These are phyloP conservation scores for Patiria miniata DNA, from an alignment of 35 echinoderm and acorn worm genomes.

Conservation along the genomic window DNA sequence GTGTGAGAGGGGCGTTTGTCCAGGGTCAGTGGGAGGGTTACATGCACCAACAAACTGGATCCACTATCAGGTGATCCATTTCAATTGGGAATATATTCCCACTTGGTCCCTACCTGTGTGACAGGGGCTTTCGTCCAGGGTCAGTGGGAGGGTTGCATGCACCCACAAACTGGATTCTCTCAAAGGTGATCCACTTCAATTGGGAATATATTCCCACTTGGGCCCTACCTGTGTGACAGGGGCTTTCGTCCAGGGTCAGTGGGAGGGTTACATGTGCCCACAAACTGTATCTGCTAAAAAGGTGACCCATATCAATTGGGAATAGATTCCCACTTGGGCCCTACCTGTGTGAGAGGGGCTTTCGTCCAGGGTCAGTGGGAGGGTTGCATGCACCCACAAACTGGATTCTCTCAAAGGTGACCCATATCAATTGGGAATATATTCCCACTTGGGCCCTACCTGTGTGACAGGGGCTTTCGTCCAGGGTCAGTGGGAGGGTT, in stretches of 20 bases:
- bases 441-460: conserved; percentile 69
- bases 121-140: conserved; percentile 90
- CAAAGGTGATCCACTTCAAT: conserved; percentile 83
- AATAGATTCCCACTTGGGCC: no score
- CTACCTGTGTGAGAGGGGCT: conserved; percentile 94
- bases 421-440: no score
- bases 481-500: conserved; percentile 99
- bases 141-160: conserved; percentile 98
- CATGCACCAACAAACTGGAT: conserved; percentile 99
- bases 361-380: conserved; percentile 93
- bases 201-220: no score
- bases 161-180: conserved; percentile 97
- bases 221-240: conserved; percentile 91
- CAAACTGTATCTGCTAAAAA: conserved; percentile 96
- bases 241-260: conserved; percentile 96
- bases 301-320: conserved; percentile 81
- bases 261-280: conserved; percentile 94
- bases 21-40: conserved; percentile 96
- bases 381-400: conserved; percentile 98
- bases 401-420: conserved; percentile 92
- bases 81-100: no score
- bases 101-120: conserved; percentile 90
- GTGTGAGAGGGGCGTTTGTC: conserved; percentile 89
- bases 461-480: conserved; percentile 94
- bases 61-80: conserved; percentile 81